These are phyloP conservation scores for Eristalinus sepulchralis DNA, from an alignment of 2,888 invertebrate genomes.

Conservation along the genomic window DNA sequence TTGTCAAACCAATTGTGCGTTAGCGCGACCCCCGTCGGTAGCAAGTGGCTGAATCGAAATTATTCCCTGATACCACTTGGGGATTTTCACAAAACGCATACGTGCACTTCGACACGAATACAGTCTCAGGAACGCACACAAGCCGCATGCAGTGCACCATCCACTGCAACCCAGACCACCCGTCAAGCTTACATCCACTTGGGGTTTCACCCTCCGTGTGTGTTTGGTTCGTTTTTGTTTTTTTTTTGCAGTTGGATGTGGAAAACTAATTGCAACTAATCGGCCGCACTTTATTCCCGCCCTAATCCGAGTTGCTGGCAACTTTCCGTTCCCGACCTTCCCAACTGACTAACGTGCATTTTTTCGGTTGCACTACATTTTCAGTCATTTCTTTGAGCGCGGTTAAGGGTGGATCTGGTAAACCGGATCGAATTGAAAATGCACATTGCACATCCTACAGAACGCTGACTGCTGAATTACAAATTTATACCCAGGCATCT, in stretches of 20 bases:
- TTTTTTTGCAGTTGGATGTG: constrained; percentile 37
- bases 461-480: constrained; percentile 70
- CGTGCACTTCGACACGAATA: not conserved
- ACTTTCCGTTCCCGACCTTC: not conserved
- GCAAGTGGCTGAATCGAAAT: not conserved
- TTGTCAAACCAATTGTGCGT: not conserved
- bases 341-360: constrained; percentile 6
- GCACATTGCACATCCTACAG: constrained; percentile 59
- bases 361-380: constrained; percentile 41
- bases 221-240: not conserved
- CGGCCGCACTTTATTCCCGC: constrained; percentile 64
- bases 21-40: not conserved
- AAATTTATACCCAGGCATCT: constrained; percentile 67
- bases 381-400: constrained; percentile 20
- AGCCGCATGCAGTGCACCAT: not conserved
- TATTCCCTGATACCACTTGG: not conserved
- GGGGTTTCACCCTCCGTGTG: not conserved
- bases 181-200: constrained; percentile 27
- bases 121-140: not conserved
- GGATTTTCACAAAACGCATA: constrained; percentile 6
- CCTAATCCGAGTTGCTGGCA: constrained; percentile 6
- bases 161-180: not conserved
- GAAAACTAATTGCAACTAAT: constrained; percentile 72
- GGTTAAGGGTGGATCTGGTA: constrained; percentile 60
- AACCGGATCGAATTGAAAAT: constrained; percentile 68